These are phyloP conservation scores for Callinectes sapidus DNA, from an alignment of 2,888 invertebrate genomes.

Conservation along the genomic window DNA sequence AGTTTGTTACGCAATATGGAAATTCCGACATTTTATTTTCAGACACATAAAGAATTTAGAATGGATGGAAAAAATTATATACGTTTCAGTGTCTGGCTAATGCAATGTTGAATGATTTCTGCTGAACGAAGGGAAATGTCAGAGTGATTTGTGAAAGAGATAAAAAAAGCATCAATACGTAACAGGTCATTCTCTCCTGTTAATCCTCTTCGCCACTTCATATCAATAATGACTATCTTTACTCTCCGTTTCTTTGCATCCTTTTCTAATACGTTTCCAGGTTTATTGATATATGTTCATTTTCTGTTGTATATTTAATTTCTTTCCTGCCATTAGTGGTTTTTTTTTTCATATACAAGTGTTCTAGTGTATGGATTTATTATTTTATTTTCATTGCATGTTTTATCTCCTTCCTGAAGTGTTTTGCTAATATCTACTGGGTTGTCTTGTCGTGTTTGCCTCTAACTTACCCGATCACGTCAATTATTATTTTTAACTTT, in stretches of 20 bases:
- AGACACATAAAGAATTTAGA: no score
- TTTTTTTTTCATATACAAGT: neutral
- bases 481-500: neutral
- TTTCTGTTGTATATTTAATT: neutral
- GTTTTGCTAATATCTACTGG: neutral
- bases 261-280: neutral
- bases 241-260: neutral
- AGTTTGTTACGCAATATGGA: no score
- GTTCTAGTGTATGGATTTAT: neutral
- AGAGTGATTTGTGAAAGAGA: no score
- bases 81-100: no score
- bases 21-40: no score
- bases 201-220: neutral
- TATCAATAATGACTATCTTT: neutral
- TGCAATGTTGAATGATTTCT: no score
- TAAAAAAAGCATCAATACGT: no score
- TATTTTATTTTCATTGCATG: neutral
- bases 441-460: neutral
- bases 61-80: no score
- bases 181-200: neutral
- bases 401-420: neutral
- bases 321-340: neutral
- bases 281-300: neutral
- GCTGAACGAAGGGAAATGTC: no score
- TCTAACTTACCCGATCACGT: neutral